Conservation (phyloP, 2,797 vertebrate species). For the Spinus pinus region DNA sequence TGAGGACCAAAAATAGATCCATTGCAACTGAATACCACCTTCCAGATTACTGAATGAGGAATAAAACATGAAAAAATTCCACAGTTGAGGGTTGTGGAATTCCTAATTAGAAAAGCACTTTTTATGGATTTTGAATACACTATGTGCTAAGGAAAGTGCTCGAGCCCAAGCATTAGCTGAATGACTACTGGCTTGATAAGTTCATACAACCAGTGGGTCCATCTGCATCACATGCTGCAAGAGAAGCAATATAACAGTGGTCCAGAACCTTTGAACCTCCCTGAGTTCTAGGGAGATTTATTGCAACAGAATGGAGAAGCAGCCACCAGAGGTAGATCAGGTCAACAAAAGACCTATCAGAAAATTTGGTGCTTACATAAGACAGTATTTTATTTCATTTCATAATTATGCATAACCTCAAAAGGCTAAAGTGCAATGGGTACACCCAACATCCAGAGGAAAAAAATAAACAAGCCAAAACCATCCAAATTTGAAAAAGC, state of each 20-base stretch:
- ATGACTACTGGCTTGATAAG: not conserved
- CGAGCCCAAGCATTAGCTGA: not conserved
- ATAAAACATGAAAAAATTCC: not conserved
- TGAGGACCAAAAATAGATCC: not conserved
- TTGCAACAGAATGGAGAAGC: not conserved
- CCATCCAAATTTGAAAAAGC: not conserved
- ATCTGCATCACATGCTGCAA: not conserved
- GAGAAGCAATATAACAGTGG: not conserved
- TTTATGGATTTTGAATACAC: not conserved
- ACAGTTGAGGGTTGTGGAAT: accelerated
- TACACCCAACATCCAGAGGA: not conserved
- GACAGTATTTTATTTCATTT: not conserved
- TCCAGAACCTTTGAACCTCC: not conserved
- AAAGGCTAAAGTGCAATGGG: not conserved
- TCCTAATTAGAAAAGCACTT: not conserved
- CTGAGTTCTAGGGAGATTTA: not conserved
- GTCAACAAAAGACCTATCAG: not conserved
- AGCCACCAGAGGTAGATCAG: not conserved
- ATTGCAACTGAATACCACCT: not conserved
- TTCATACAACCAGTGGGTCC: not conserved
- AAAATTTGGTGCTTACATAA: not conserved
- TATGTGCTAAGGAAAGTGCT: not conserved
- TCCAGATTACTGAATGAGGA: not conserved
- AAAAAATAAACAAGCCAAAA: not conserved
- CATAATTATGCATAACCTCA: not conserved